Evolutionary conservation across 2,888 invertebrate genomes (phyloP), one percentile per base, ranked within the genome.

Genomic region (Baronia brevicornis): DNA sequence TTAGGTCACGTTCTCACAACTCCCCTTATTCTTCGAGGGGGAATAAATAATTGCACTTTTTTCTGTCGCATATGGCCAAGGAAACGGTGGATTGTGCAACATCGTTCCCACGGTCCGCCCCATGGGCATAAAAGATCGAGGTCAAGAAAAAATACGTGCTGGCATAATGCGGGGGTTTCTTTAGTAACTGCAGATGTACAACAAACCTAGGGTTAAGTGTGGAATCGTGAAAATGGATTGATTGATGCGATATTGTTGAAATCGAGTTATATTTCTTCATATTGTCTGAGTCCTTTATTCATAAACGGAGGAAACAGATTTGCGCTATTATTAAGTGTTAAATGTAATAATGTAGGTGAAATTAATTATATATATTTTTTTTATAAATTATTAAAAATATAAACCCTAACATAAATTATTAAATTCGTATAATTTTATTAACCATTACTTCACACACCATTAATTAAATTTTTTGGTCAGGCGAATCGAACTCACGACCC

Each of bases 41-140:
- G 80, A 79, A 80, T 79, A 79, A 79, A 80, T 82, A 80, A 84
- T 82, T 84, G 84, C 80, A 82, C 78, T 84, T 84, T 84, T 84
- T 84, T 82, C 78, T 77, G 80, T 78, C 82, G 74, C 84, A 84
- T 80, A 82, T 84, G 84, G 82, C 80, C 68, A 75, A 82, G 79
- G 77, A 80, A 78, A 69, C 71, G 70, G 60, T 57, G 75, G 71
- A 72, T 79, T 77, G 75, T 68, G 75, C 73, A 78, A 72, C 69
- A 71, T 66, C 69, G 69, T 82, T 84, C 82, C 82, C 84, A 82
- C 82, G 84, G 72, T 72, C 74, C 69, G 75, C 79, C 79, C 80
- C 74, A 65, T 59, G 69, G 69, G 67, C 60, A 75, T 64, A 77
- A 79, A 78, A 71, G 69, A 71, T 64, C 59, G 75, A 70, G 80